phyloP scores from a whole-genome alignment of 2,888 invertebrate genomes.

The Drosophila nr. perissopoda region DNA sequence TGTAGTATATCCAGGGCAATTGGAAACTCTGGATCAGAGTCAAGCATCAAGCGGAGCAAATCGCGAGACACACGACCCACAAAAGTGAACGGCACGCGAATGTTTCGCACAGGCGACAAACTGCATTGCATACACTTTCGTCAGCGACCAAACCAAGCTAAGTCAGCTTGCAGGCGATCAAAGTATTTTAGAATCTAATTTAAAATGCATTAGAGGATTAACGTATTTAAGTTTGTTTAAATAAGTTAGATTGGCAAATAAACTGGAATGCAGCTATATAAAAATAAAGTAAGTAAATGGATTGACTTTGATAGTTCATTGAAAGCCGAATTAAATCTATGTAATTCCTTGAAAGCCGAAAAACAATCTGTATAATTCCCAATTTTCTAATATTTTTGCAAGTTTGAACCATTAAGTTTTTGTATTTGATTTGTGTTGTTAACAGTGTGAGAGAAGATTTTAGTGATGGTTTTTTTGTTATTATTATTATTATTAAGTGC shows the following conservation, averaged over 20 bases:
- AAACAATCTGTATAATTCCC: not conserved
- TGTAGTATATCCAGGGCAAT: conserved; percentile 5
- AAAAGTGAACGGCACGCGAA: conserved; percentile 6
- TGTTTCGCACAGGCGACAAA: conserved; percentile 25
- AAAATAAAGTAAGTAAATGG: not conserved
- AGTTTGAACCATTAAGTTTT: not conserved
- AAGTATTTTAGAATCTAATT: not conserved
- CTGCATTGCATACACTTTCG: not conserved
- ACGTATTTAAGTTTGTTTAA: not conserved
- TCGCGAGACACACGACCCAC: conserved; percentile 26
- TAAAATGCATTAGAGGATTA: not conserved
- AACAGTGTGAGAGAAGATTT: not conserved
- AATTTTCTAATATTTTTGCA: not conserved
- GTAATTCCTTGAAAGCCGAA: not conserved
- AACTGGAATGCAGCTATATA: not conserved
- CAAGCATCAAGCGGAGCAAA: conserved; percentile 42
- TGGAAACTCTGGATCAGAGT: conserved; percentile 27
- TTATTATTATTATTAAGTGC: not conserved
- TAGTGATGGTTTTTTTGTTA: no score
- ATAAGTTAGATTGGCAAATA: not conserved
- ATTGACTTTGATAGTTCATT: not conserved
- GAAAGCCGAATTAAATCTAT: not conserved
- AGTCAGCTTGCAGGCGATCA: not conserved
- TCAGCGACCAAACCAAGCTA: not conserved
- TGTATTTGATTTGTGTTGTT: not conserved